Evolutionary conservation across 2,113 vertebrate species (phyloP), one percentile per base, ranked within the genome.

Genomic region (Hypanus sabinus): DNA sequence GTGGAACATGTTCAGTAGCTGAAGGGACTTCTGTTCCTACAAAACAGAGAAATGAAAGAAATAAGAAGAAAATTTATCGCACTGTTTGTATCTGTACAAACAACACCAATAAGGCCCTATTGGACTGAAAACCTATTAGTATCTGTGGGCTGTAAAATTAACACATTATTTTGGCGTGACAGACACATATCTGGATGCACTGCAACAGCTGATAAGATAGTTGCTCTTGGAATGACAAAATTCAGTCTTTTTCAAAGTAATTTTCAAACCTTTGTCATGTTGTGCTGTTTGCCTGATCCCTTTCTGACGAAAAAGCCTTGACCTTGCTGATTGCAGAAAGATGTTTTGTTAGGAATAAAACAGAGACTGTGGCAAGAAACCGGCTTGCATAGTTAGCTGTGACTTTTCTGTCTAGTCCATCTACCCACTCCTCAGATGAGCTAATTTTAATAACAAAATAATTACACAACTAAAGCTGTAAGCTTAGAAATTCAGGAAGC

Each of bases 231-330:
- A 55, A 75, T 46, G 91, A 73, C 55, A 93, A 36, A 75, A 93
- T 55, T 46, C 10, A 0, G n/a, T 24, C 88, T 70, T 92, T 62
- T 92, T 92, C 60, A 71, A 9, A 70, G 36, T 71, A 9, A 16
- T 92, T 92, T 71, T 20, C 7, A 11, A 93, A 73, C 24, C 70
- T 73, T 46, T 73, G 36, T 36, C 10, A 73, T 38, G 30, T 73
- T 93, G 91, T 93, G 68, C 20, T 38, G 38, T 73, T 93, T 73
- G 65, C 46, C 22, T 93, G 90, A 93, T 93, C 30, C 91, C 22
- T 38, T 93, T 55, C 91, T 36, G 12, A 75, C 55, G 36, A 73
- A 65, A 46, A 73, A 73, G 91, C 91, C 70, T 93, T 93, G 91
- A 93, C 91, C 68, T 93, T 93, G 91, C 68, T 46, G 91, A 73